Percentiles rank a stretch among this genome's conserved stretches.
Conservation (phyloP, 2,113 vertebrate genomes). For the Actenoides hombroni region DNA sequence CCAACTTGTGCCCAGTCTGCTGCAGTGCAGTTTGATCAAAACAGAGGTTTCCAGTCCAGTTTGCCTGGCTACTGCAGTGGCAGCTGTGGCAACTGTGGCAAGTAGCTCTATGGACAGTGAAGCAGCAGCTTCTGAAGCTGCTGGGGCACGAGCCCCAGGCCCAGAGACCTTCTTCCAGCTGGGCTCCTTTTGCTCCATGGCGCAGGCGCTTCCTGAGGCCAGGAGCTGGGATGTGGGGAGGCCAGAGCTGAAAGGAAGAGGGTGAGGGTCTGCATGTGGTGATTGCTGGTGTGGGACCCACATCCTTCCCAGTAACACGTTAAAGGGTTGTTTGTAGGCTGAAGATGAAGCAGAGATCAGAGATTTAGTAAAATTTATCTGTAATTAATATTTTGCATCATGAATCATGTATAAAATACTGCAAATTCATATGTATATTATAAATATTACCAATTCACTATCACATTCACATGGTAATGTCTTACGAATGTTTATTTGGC, state of each 20-base stretch:
- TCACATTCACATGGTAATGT: neutral
- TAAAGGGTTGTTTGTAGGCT: conserved; percentile 34
- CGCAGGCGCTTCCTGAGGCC: neutral
- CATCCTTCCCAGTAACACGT: neutral
- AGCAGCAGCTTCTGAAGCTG: neutral
- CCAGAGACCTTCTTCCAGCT: rapidly evolving
- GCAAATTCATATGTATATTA: conserved; percentile 24
- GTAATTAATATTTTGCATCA: conserved; percentile 57
- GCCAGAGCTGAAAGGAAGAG: neutral
- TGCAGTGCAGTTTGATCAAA: neutral
- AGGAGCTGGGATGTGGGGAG: rapidly evolving
- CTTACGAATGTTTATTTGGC: neutral
- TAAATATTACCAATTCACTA: conserved; percentile 1
- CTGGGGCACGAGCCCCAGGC: no score
- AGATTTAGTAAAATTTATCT: conserved; percentile 21
- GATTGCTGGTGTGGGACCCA: neutral
- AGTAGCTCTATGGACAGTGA: neutral
- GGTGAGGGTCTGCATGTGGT: neutral
- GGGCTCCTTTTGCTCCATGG: neutral
- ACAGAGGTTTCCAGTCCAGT: neutral
- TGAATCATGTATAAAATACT: conserved; percentile 57
- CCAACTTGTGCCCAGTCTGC: neutral
- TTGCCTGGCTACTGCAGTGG: neutral
- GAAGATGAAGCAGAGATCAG: neutral
- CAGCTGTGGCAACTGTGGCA: neutral